These are phyloP conservation scores for Phyllopteryx taeniolatus DNA, from an alignment of 2,113 vertebrate species.

Conservation along the genomic window DNA sequence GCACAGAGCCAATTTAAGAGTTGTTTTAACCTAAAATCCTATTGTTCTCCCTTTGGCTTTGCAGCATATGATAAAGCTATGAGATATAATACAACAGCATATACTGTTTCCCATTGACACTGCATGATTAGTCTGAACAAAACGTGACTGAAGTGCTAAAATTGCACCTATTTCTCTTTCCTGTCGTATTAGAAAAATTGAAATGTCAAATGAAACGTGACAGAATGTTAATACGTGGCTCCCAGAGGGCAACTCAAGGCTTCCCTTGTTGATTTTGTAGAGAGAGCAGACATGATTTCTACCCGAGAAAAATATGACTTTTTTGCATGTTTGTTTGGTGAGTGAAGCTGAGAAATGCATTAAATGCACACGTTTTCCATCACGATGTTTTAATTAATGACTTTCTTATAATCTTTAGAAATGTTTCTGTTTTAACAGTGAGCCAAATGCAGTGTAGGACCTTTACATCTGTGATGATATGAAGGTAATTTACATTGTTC, in stretches of 20 bases:
- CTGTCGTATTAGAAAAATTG: slow-evolving; percentile 61
- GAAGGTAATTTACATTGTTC: slow-evolving; percentile 23
- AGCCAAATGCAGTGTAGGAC: not conserved
- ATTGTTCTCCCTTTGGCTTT: slow-evolving; percentile 29
- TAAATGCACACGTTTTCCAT: no score
- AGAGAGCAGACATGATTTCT: slow-evolving; percentile 45
- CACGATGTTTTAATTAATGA: not conserved
- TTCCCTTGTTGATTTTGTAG: slow-evolving; percentile 68
- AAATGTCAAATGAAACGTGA: slow-evolving; percentile 72
- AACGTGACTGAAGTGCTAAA: slow-evolving; percentile 62
- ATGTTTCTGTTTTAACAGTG: not conserved
- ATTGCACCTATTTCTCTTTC: slow-evolving; percentile 66
- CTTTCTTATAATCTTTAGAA: not conserved
- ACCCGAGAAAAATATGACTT: slow-evolving; percentile 34
- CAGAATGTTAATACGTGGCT: slow-evolving; percentile 71
- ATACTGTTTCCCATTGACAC: slow-evolving; percentile 44
- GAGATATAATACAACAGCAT: slow-evolving; percentile 49
- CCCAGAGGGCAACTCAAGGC: slow-evolving; percentile 68
- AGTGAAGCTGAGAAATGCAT: slow-evolving; percentile 36
- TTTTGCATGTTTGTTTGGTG: not conserved
- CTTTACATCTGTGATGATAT: slow-evolving; percentile 17
- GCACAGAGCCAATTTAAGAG: slow-evolving; percentile 57
- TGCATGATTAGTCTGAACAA: slow-evolving; percentile 59
- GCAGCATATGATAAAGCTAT: slow-evolving; percentile 58
- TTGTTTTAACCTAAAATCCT: slow-evolving; percentile 61